These are phyloP conservation scores for Drosophila imparisetae DNA, from an alignment of 2,888 invertebrate species.

Conservation along the genomic window DNA sequence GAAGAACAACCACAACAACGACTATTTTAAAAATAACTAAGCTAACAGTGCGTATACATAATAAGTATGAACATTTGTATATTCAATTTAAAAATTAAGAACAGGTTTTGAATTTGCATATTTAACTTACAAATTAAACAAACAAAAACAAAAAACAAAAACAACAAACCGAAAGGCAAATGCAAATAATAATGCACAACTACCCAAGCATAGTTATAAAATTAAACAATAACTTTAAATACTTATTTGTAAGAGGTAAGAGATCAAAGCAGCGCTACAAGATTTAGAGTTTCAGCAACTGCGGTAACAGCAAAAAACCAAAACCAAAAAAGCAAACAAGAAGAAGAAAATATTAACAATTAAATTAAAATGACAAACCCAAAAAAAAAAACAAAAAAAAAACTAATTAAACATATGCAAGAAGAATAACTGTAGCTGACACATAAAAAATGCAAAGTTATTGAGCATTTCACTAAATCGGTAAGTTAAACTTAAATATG, in stretches of 20 bases:
- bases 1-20: conserved; percentile 72
- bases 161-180: conserved; percentile 39
- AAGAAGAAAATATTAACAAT: conserved; percentile 52
- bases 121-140: conserved; percentile 57
- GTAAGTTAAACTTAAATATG: conserved; percentile 46
- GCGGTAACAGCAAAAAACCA: conserved; percentile 50
- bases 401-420: conserved; percentile 51
- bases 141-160: conserved; percentile 26
- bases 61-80: conserved; percentile 73
- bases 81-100: conserved; percentile 74
- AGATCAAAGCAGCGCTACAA: conserved; percentile 68
- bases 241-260: conserved; percentile 41
- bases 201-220: conserved; percentile 61
- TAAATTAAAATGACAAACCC: conserved; percentile 15
- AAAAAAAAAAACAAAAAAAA: conserved; percentile 10
- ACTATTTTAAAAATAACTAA: conserved; percentile 80
- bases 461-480: conserved; percentile 60
- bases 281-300: conserved; percentile 78
- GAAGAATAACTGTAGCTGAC: conserved; percentile 65
- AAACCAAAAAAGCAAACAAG: conserved; percentile 12
- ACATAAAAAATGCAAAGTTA: conserved; percentile 62
- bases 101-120: conserved; percentile 77
- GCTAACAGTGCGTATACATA: conserved; percentile 70
- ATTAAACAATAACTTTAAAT: conserved; percentile 49
- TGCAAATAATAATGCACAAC: conserved; percentile 74